A percentile compares a stretch with the other conserved stretches of the same genome.
phyloP scores from a whole-genome alignment of 2,797 vertebrate genomes.

The Pogonophryne albipinna region DNA sequence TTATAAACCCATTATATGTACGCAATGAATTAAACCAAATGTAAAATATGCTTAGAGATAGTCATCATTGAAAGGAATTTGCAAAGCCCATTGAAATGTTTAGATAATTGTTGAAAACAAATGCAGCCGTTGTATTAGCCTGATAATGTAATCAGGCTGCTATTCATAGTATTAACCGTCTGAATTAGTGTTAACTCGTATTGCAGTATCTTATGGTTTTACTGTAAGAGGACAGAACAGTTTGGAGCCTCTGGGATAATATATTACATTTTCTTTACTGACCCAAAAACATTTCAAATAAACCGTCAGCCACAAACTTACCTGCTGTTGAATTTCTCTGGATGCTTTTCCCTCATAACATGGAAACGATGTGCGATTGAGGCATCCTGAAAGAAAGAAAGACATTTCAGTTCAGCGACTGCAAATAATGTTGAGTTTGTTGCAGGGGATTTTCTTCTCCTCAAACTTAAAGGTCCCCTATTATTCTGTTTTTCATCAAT shows the following conservation, averaged over 20 bases:
- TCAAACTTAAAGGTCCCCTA: not conserved
- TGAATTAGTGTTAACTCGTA: no score
- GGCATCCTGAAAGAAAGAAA: slow-evolving; percentile 86
- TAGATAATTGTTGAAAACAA: no score
- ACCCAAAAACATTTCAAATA: not conserved
- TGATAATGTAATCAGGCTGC: no score
- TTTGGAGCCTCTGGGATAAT: not conserved
- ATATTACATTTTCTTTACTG: not conserved
- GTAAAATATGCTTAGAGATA: no score
- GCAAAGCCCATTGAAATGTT: no score
- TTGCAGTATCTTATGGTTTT: not conserved
- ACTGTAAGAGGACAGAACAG: not conserved
- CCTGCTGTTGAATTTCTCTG: slow-evolving; percentile 95
- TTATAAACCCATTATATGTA: no score
- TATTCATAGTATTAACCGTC: no score
- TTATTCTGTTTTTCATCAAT: no score
- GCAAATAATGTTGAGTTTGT: not conserved
- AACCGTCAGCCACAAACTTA: slow-evolving; percentile 66
- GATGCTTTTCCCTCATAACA: slow-evolving; percentile 94
- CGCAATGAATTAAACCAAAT: no score
- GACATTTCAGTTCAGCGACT: not conserved
- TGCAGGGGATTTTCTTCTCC: not conserved
- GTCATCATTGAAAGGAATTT: no score
- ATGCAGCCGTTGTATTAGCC: no score
- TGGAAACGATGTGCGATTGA: slow-evolving; percentile 95